Conservation (phyloP, 1,140 invertebrate species). For the Drosophila littoralis region DNA sequence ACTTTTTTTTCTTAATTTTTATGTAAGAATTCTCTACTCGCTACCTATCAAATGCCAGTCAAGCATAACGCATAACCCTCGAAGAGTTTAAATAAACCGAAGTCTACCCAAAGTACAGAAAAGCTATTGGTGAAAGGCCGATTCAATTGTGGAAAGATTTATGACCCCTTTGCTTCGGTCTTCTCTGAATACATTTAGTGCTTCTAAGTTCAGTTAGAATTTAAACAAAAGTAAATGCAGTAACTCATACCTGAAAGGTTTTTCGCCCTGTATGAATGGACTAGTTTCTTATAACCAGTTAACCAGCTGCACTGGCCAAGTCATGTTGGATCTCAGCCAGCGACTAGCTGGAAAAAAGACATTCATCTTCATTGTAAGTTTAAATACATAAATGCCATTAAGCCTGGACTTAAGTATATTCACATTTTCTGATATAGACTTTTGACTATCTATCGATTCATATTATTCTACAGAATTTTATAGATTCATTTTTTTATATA, state of each 20-base stretch:
- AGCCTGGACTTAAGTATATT: too few relatives aligned
- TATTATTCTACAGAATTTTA: too few relatives aligned
- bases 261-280: background rate
- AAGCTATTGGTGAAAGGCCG: conserved; percentile 3
- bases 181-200: too few relatives aligned
- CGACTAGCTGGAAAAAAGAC: too few relatives aligned
- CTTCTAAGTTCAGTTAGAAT: background rate
- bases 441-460: too few relatives aligned
- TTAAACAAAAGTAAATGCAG: conserved; percentile 2
- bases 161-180: background rate
- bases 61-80: conserved; percentile 14
- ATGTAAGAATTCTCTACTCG: background rate
- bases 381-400: too few relatives aligned
- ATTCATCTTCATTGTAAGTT: too few relatives aligned
- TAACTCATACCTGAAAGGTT: background rate
- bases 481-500: too few relatives aligned
- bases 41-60: conserved; percentile 15
- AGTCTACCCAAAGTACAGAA: too few relatives aligned
- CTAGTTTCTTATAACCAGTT: conserved; percentile 2
- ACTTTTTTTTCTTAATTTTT: conserved; percentile 35
- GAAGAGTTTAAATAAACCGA: background rate
- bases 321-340: background rate
- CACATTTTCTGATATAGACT: too few relatives aligned
- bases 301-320: background rate
- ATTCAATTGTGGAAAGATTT: conserved; percentile 1